phyloP scores from a whole-genome alignment of 92 coral and sea anemone species.

The Parazoanthus darwini region DNA sequence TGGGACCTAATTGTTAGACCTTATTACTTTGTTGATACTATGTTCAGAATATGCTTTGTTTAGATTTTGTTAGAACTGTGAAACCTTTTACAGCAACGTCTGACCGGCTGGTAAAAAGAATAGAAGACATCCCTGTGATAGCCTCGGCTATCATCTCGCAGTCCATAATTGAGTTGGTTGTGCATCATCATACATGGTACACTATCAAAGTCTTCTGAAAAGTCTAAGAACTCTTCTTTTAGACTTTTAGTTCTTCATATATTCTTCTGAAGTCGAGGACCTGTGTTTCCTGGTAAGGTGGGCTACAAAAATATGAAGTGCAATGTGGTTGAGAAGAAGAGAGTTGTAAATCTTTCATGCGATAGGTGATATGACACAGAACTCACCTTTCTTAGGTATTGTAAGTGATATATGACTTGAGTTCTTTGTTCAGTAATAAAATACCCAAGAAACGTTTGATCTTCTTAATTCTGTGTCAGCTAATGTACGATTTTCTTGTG shows the following conservation, averaged over 20 bases:
- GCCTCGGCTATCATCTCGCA: background rate
- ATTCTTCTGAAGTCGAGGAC: background rate
- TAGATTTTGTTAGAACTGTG: no score
- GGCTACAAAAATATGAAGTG: constrained; percentile 6
- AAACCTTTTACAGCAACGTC: no score
- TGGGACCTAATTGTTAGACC: no score
- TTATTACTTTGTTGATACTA: no score
- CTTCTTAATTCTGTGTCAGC: background rate
- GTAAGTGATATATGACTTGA: no score
- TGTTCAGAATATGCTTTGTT: no score
- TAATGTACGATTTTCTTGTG: background rate
- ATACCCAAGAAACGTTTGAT: no score
- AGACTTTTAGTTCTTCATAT: background rate
- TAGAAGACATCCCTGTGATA: background rate
- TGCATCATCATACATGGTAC: background rate
- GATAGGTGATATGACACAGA: no score
- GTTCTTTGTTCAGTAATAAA: no score
- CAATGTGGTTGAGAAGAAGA: constrained; percentile 1
- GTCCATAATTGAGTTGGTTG: constrained; percentile 10
- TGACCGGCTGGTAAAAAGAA: no score
- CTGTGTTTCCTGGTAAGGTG: constrained; percentile 10
- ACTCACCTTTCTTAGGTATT: no score
- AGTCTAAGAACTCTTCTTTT: background rate
- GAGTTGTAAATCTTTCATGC: constrained; percentile 3
- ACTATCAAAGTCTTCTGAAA: background rate